phyloP scores from a whole-genome alignment of 2,888 invertebrate species.

The Lasioglossum malachurum region DNA sequence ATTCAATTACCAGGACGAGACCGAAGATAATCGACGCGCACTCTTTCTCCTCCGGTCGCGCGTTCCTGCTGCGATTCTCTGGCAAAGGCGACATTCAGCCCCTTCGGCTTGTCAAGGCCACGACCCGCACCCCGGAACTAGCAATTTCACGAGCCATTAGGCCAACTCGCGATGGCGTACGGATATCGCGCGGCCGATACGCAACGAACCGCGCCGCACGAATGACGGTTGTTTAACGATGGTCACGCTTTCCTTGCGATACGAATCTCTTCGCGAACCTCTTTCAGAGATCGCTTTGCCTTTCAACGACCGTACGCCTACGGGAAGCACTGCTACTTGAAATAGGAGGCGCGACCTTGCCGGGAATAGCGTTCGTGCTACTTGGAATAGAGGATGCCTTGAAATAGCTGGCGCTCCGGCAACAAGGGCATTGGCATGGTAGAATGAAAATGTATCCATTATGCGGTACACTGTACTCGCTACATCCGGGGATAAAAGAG shows the following conservation, averaged over 20 bases:
- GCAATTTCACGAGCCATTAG: conserved; percentile 39
- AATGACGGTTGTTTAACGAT: conserved; percentile 11
- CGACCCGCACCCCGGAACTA: conserved; percentile 7
- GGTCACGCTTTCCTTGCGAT: conserved; percentile 24
- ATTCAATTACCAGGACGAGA: background rate
- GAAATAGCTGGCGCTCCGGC: background rate
- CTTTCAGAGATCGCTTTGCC: background rate
- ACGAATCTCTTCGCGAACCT: conserved; percentile 11
- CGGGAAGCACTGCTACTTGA: background rate
- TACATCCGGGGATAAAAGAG: no score
- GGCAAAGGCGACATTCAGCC: background rate
- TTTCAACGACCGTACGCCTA: background rate
- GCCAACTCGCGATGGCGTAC: background rate
- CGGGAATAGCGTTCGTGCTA: conserved; percentile 12
- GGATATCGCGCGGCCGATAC: background rate
- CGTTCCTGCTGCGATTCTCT: background rate
- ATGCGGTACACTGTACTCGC: no score
- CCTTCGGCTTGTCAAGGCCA: background rate
- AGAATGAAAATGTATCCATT: background rate
- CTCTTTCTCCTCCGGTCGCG: background rate
- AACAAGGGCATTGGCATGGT: background rate
- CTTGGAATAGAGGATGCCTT: conserved; percentile 13
- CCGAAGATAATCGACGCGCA: background rate
- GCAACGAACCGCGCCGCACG: background rate
- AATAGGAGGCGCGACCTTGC: conserved; percentile 16